phyloP scores from a whole-genome alignment of 2,113 vertebrate genomes.

The Solenodon paradoxus region DNA sequence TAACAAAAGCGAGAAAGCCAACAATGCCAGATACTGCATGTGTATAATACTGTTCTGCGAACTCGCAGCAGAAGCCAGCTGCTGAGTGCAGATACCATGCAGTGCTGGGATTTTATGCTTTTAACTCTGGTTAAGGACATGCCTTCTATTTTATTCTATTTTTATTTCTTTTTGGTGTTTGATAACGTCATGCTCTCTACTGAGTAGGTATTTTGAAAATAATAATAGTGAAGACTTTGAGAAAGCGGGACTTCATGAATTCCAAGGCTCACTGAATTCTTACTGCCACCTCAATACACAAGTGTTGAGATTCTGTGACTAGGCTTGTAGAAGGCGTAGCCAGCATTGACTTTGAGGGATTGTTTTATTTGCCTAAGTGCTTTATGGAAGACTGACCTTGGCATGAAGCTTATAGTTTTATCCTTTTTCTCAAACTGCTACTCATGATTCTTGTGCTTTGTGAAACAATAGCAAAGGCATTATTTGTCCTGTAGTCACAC shows the following conservation, averaged over 20 bases:
- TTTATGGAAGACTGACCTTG: not conserved
- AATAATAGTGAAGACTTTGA: not conserved
- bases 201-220: not conserved
- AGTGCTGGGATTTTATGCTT: too few relatives aligned
- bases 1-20: too few relatives aligned
- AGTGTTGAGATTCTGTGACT: not conserved
- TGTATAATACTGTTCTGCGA: too few relatives aligned
- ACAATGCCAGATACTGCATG: too few relatives aligned
- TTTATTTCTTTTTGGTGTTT: conserved; percentile 9
- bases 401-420: not conserved
- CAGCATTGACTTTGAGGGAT: not conserved
- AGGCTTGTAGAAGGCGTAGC: conserved; percentile 21
- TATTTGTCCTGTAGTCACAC: not conserved
- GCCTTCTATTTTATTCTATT: not conserved
- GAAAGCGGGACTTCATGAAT: not conserved
- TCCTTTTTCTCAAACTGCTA: not conserved
- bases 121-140: not conserved
- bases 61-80: too few relatives aligned
- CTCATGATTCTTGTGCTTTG: not conserved
- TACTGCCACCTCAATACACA: not conserved
- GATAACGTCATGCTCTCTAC: not conserved
- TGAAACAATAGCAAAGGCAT: not conserved
- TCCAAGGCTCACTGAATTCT: not conserved
- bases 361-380: conserved; percentile 41
- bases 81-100: too few relatives aligned